Conservation (phyloP, 2,113 vertebrate genomes). For the Ranitomeya variabilis region DNA sequence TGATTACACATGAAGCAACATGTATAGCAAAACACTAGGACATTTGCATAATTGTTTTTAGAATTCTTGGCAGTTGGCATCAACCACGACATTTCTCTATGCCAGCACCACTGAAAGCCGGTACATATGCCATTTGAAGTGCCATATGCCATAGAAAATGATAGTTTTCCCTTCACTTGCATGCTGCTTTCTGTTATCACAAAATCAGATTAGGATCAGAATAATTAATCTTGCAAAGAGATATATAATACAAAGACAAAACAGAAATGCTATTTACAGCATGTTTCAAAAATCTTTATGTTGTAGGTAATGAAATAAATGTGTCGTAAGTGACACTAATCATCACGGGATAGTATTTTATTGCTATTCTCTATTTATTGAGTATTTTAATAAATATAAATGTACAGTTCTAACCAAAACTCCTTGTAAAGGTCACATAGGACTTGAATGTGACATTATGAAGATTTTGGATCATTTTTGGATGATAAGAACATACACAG, state of each 20-base stretch:
- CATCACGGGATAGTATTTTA: not conserved
- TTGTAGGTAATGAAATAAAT: not conserved
- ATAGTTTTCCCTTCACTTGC: constrained; percentile 68
- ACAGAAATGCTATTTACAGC: constrained; percentile 9
- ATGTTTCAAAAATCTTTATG: constrained; percentile 1
- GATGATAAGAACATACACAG: too few relatives aligned
- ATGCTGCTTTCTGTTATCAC: constrained; percentile 56
- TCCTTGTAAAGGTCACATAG: too few relatives aligned
- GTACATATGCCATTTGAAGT: constrained; percentile 99
- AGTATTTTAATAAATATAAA: too few relatives aligned
- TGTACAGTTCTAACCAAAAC: too few relatives aligned
- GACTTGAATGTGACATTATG: too few relatives aligned
- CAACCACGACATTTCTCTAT: constrained; percentile 91
- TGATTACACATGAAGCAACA: constrained; percentile 54
- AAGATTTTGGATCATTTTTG: too few relatives aligned
- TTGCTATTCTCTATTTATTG: too few relatives aligned
- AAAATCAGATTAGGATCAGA: constrained; percentile 54
- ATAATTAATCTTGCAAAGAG: constrained; percentile 51
- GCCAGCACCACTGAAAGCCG: constrained; percentile 99
- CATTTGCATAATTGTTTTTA: constrained; percentile 94
- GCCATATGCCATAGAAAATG: constrained; percentile 98
- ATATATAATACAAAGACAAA: constrained; percentile 35
- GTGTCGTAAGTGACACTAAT: not conserved
- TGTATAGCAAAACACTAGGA: constrained; percentile 91
- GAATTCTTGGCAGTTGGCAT: constrained; percentile 92